These are phyloP conservation scores for Micrastur ruficollis DNA, from an alignment of 2,797 vertebrate species.

Conservation along the genomic window DNA sequence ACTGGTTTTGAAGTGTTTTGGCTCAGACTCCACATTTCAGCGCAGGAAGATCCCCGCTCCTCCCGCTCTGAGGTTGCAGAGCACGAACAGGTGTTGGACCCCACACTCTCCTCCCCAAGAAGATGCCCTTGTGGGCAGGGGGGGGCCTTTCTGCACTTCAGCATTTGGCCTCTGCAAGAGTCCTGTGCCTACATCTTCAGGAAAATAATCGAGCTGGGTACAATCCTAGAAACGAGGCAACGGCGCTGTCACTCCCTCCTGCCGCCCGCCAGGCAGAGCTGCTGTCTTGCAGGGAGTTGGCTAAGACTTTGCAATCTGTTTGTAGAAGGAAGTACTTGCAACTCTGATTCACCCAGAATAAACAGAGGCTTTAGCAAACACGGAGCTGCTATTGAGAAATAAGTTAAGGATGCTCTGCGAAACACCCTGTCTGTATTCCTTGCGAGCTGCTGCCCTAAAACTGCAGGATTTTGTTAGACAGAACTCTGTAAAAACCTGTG, in stretches of 20 bases:
- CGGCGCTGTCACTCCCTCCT: not conserved
- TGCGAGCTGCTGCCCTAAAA: not conserved
- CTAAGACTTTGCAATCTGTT: not conserved
- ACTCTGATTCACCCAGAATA: not conserved
- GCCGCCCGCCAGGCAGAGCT: not conserved
- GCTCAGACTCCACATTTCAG: fast-evolving
- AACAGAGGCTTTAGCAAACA: not conserved
- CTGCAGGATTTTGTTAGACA: not conserved
- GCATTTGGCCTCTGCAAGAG: not conserved
- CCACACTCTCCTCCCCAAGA: not conserved
- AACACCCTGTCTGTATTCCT: not conserved
- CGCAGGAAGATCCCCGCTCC: not conserved
- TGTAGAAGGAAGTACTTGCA: not conserved
- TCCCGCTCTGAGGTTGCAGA: not conserved
- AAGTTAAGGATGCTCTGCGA: not conserved
- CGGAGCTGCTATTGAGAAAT: not conserved
- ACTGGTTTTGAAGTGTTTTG: not conserved
- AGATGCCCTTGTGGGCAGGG: fast-evolving
- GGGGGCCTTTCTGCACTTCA: not conserved
- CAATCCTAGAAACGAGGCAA: fast-evolving
- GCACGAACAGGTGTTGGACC: fast-evolving
- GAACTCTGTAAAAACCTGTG: not conserved
- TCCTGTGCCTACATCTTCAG: not conserved
- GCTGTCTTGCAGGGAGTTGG: not conserved
- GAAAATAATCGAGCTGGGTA: not conserved